Conservation (phyloP, 1,140 invertebrate species). For the Heliothis subflexa region DNA sequence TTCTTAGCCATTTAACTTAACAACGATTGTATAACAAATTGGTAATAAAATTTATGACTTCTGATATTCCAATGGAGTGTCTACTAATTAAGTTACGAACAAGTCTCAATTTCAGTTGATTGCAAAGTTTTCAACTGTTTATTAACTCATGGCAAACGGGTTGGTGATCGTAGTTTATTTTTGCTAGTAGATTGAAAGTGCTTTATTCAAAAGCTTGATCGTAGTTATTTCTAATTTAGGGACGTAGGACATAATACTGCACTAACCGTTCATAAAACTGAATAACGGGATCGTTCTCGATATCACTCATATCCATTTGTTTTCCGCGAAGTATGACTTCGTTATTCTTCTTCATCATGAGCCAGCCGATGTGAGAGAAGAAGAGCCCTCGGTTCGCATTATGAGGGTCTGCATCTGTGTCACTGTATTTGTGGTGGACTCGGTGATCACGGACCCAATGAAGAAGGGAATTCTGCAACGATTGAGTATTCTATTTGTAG, state of each 20-base stretch:
- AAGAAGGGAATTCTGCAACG: slow-evolving; percentile 76
- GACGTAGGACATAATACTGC: neutral
- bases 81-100: neutral
- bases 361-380: slow-evolving; percentile 94
- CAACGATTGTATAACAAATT: too few relatives aligned
- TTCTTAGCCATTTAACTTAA: too few relatives aligned
- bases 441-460: slow-evolving; percentile 91
- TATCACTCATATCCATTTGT: slow-evolving; percentile 91
- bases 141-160: neutral
- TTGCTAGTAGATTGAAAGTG: too few relatives aligned
- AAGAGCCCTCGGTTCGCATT: slow-evolving; percentile 93
- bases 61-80: too few relatives aligned
- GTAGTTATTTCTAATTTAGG: too few relatives aligned
- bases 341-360: slow-evolving; percentile 92
- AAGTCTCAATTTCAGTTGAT: slow-evolving; percentile 1
- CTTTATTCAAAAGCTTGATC: neutral
- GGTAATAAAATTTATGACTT: too few relatives aligned
- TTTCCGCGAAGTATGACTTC: slow-evolving; percentile 89
- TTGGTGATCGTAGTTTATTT: too few relatives aligned
- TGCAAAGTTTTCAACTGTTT: slow-evolving; percentile 1
- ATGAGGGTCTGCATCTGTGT: slow-evolving; percentile 94
- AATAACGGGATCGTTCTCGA: slow-evolving; percentile 90
- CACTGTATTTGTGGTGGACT: slow-evolving; percentile 93
- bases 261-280: slow-evolving; percentile 89
- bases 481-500: neutral